Evolutionary conservation across 2,888 invertebrate genomes (phyloP), one percentile per base, ranked within the genome.

Genomic region (Heteropelma amictum): DNA sequence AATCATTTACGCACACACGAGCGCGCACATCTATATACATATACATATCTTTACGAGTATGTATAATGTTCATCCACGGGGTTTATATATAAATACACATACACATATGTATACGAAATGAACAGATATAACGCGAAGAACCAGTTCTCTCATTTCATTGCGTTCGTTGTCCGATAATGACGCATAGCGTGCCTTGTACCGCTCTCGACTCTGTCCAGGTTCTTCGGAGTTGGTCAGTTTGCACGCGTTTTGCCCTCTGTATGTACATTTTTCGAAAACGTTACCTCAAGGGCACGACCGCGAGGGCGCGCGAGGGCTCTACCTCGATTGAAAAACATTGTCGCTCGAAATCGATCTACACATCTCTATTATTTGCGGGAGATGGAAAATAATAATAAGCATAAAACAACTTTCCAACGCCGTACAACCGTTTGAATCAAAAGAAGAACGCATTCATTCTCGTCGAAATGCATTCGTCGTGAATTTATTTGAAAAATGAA

Each of bases 161-260:
- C 88, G 89, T 88, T 89, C 88, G 88, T 89, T 88, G 88, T 87
- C 88, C 88, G 88, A 89, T 89, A 89, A 89, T 88, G 88, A 89
- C 85, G 88, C 88, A 86, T 87, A 87, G 86, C 85, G 81, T 80
- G 82, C 82, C 81, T 78, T 21, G 47, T 49, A 30, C 38, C 61
- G 63, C 47, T 67, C 60, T 56, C 49, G 49, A 49, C 14, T 63
- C 23, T 35, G 35, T 63, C 35, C 35, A 49, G 47, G 33, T 35
- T 30, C 33, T 8, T 21, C 35, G 35, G 61, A 45, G 23, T 23
- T 49, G 61, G 61, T 49, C 26, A 30, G 49, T 63, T 63, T 63
- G 61, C 49, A 35, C 47, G 33, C 47, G 14, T 47, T 63, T 63
- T 33, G 6, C 47, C 33, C 35, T 35, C 33, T 35, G 23, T 35